Conservation (phyloP, 1,140 invertebrate genomes). For the Diploscapter pachys region DNA sequence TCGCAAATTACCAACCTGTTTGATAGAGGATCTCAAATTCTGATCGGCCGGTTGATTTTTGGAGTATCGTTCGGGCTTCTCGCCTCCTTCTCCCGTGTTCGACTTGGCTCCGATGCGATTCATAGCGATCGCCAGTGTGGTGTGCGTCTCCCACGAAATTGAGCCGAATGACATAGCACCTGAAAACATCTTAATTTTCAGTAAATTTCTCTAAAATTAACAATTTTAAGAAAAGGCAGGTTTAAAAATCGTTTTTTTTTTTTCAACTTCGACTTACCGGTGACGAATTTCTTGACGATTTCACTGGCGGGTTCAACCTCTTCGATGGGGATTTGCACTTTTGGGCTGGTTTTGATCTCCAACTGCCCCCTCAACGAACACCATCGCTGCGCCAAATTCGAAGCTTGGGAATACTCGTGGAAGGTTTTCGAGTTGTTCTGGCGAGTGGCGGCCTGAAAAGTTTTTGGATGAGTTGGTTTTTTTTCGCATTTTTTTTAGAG, state of each 20-base stretch:
- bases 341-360: constrained; percentile 72
- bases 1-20: constrained; percentile 61
- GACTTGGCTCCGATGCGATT: constrained; percentile 91
- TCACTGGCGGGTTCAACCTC: constrained; percentile 86
- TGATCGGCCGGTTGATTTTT: constrained; percentile 71
- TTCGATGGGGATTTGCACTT: constrained; percentile 71
- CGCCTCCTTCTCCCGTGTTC: constrained; percentile 89
- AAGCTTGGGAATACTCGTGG: constrained; percentile 79
- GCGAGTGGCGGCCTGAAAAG: constrained; percentile 73
- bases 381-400: constrained; percentile 77
- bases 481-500: background rate
- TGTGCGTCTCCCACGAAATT: constrained; percentile 87
- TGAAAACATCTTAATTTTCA: constrained; percentile 39
- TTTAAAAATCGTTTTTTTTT: background rate
- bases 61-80: constrained; percentile 78
- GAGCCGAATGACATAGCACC: constrained; percentile 90
- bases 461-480: constrained; percentile 8
- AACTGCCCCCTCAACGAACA: constrained; percentile 90
- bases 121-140: constrained; percentile 91
- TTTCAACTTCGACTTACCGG: constrained; percentile 39
- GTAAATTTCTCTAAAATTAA: too few relatives aligned
- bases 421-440: constrained; percentile 79
- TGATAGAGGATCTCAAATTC: constrained; percentile 71
- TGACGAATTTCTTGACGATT: constrained; percentile 83
- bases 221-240: too few relatives aligned